Conservation (phyloP, 2,797 vertebrate genomes). For the Scyliorhinus canicula region DNA sequence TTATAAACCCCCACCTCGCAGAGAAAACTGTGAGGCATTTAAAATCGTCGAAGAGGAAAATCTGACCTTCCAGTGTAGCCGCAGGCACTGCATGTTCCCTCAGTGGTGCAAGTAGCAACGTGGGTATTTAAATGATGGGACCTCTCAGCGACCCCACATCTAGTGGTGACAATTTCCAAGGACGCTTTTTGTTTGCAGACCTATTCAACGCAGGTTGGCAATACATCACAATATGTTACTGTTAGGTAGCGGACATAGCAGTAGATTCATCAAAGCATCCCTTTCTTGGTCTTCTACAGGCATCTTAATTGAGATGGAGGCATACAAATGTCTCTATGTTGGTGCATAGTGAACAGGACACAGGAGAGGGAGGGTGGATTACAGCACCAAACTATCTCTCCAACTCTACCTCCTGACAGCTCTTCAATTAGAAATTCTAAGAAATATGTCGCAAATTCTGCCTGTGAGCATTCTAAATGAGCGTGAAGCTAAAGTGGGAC, state of each 20-base stretch:
- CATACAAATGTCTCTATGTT: not conserved
- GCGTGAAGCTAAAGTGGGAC: not conserved
- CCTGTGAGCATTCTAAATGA: not conserved
- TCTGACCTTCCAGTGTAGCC: no score
- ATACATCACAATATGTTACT: not conserved
- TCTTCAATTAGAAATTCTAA: not conserved
- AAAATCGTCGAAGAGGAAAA: not conserved
- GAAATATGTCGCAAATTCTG: not conserved
- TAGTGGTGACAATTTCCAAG: not conserved
- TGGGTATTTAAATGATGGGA: not conserved
- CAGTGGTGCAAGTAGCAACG: not conserved
- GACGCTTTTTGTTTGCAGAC: no score
- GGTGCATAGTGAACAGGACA: not conserved
- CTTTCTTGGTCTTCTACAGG: not conserved
- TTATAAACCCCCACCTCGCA: not conserved
- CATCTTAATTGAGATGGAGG: not conserved
- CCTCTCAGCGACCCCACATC: not conserved
- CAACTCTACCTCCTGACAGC: not conserved
- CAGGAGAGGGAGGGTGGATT: not conserved
- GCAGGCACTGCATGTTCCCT: not conserved
- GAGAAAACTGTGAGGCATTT: not conserved
- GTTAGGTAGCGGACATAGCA: not conserved
- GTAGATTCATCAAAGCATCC: not conserved
- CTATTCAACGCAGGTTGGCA: not conserved
- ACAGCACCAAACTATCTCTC: not conserved